These are phyloP conservation scores for Oxyteleia sp. DNA, from an alignment of 2,888 invertebrate genomes.

Conservation along the genomic window DNA sequence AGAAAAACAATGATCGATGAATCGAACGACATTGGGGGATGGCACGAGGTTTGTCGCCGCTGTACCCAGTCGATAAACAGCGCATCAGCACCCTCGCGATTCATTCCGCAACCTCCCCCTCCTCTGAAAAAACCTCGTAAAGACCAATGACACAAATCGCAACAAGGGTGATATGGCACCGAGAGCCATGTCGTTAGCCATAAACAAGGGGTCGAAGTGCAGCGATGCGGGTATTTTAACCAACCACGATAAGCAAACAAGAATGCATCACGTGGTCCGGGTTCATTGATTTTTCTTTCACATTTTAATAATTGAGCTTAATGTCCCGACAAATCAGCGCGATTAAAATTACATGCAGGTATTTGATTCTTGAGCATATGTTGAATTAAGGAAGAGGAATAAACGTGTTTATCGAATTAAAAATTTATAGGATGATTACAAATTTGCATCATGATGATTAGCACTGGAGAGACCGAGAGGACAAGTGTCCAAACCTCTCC, in stretches of 20 bases:
- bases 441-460: too few relatives aligned
- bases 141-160: constrained; percentile 82
- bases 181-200: constrained; percentile 72
- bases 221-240: constrained; percentile 69
- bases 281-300: constrained; percentile 47
- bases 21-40: constrained; percentile 35
- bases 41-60: constrained; percentile 17
- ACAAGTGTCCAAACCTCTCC: too few relatives aligned
- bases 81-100: constrained; percentile 46
- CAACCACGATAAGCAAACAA: constrained; percentile 75
- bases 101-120: constrained; percentile 59
- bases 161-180: constrained; percentile 76
- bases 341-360: background rate
- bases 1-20: constrained; percentile 41
- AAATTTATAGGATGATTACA: too few relatives aligned
- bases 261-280: constrained; percentile 32
- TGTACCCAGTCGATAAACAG: constrained; percentile 53
- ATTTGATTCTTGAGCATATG: too few relatives aligned
- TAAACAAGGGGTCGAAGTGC: constrained; percentile 66
- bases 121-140: constrained; percentile 71
- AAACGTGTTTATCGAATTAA: too few relatives aligned
- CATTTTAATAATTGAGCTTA: constrained; percentile 7
- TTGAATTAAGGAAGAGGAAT: too few relatives aligned
- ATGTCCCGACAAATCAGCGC: background rate
- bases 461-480: too few relatives aligned